Evolutionary conservation across 2,797 vertebrate genomes (phyloP).

Genomic region (Podargus strigoides): DNA sequence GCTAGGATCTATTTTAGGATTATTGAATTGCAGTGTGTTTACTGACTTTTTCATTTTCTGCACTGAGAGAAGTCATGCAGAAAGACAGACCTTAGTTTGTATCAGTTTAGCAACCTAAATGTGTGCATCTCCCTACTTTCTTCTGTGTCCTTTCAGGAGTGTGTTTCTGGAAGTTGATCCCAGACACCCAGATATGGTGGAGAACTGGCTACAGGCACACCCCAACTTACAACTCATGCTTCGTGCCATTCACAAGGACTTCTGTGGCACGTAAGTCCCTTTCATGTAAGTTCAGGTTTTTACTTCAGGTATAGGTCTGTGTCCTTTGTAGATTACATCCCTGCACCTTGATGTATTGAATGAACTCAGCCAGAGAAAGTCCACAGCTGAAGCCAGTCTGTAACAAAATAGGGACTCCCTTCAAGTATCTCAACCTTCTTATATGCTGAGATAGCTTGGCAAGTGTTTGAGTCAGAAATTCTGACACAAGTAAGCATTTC

Average conservation of each 20-base stretch:
- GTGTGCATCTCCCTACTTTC: background rate
- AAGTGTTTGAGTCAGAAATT: background rate
- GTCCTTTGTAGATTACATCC: background rate
- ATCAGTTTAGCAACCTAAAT: background rate
- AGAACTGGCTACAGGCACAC: slow-evolving; percentile 74
- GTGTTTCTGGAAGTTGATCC: slow-evolving; percentile 93
- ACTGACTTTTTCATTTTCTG: background rate
- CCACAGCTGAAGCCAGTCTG: background rate
- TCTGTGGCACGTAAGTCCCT: slow-evolving; percentile 82
- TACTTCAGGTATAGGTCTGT: background rate
- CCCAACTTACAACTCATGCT: slow-evolving; percentile 72
- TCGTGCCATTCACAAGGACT: slow-evolving; percentile 76
- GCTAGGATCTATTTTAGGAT: background rate
- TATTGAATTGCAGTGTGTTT: background rate
- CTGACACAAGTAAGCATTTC: background rate
- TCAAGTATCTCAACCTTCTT: background rate
- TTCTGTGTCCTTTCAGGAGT: slow-evolving; percentile 70
- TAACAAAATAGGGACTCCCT: background rate
- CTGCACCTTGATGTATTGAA: background rate
- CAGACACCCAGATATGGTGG: slow-evolving; percentile 84
- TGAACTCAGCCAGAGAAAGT: background rate
- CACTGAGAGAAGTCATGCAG: background rate
- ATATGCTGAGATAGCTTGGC: background rate
- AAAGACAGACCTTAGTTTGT: background rate
- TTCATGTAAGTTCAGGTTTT: background rate